Evolutionary conservation across 23 tunicate genomes (phyloP), one percentile per base, ranked within the genome.

Genomic region (Styela plicata): DNA sequence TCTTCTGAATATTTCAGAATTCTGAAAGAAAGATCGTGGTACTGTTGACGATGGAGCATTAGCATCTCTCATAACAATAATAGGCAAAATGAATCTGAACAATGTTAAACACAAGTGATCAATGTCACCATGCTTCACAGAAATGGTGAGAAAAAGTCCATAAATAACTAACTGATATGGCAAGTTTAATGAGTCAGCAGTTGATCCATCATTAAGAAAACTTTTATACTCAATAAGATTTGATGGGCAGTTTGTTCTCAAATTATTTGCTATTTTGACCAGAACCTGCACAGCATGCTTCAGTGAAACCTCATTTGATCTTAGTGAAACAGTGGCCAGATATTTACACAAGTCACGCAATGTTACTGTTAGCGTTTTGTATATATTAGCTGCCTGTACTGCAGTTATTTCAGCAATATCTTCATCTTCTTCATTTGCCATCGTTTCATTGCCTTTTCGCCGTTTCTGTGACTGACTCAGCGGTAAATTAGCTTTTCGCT

Each of bases 71-170:
- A 89, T 89, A 0, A 87, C 79, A 10, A 89, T 68, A 27, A 82
- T 89, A 29, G 87, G 82, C 88, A 89, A 70, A 0, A 84, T 57
- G 24, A 89, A 79, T 17, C 88, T 85, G 73, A 89, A 89, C 34
- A 89, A 83, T 18, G 74, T 52, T 62, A 64, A 24, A 52, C 85
- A 80, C 22, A 84, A n/a, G 77, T 89, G 74, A 30, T 74, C 30
- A 20, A 82, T 53, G 2, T 82, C 69, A 1, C 86, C 83, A 63
- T 83, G 91, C 64, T 87, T 88, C 27, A 44, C 28, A 23, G 37
- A 36, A 23, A 88, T 53, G 17, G 79, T 33, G 2, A 69, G 32
- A 34, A 31, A 74, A 65, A 88, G 31, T 17, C 69, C 93, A 29
- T 28, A 34, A 32, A 71, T 30, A 26, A 65, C 65, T 17, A 64